A percentile compares a stretch with the other conserved stretches of the same genome.
Conservation (phyloP, 2,797 vertebrate genomes). For the Morelia viridis region DNA sequence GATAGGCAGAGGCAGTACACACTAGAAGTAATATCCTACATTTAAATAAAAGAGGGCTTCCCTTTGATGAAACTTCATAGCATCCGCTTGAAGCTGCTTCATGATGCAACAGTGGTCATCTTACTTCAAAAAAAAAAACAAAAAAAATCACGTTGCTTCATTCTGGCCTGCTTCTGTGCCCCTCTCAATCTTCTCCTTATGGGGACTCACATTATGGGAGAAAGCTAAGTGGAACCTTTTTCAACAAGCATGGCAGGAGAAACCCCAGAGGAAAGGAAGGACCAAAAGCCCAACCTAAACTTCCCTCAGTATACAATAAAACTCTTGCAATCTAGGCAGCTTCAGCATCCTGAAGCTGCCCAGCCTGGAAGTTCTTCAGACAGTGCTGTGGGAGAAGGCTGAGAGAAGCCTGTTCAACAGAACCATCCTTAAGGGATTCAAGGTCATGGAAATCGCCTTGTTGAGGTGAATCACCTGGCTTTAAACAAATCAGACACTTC, state of each 20-base stretch:
- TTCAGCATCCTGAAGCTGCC: not conserved
- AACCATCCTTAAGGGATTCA: not conserved
- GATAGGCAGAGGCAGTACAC: not conserved
- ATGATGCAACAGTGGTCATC: not conserved
- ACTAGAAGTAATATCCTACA: not conserved
- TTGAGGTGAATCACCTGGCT: not conserved
- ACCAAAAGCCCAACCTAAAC: not conserved
- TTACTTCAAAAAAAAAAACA: not conserved
- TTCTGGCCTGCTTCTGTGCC: not conserved
- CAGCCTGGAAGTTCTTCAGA: not conserved
- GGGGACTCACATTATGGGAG: not conserved
- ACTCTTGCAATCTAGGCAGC: not conserved
- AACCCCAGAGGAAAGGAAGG: not conserved
- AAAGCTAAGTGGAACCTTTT: not conserved
- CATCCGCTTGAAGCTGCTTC: not conserved
- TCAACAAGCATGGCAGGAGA: not conserved
- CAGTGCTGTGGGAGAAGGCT: not conserved
- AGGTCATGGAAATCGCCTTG: not conserved
- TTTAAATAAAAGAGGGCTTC: not conserved
- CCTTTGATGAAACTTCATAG: not conserved
- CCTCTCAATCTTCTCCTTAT: not conserved
- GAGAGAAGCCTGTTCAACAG: not conserved
- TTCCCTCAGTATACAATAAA: not conserved
- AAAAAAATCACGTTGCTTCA: not conserved
- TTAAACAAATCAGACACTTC: not conserved